phyloP scores from a whole-genome alignment of 2,888 invertebrate genomes.

The Amaurobius ferox region DNA sequence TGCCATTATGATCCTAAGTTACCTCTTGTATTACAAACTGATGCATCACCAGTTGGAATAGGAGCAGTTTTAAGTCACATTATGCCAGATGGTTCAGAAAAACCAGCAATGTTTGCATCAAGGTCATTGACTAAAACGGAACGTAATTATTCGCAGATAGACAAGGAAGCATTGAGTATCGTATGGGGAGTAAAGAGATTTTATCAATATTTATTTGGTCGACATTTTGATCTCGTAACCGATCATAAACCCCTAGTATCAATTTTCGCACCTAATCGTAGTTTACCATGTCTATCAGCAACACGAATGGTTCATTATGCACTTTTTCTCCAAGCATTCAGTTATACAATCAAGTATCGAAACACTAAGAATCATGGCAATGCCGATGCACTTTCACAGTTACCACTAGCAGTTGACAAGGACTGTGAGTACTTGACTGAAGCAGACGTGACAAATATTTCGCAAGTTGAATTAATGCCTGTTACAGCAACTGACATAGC shows the following conservation, averaged over 20 bases:
- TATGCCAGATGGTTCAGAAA: constrained; percentile 76
- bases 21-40: constrained; percentile 75
- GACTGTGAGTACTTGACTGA: constrained; percentile 47
- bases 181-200: constrained; percentile 76
- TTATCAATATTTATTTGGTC: too few relatives aligned
- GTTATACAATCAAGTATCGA: too few relatives aligned
- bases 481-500: constrained; percentile 45
- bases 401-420: constrained; percentile 46
- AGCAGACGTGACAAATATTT: constrained; percentile 50
- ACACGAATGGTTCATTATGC: too few relatives aligned
- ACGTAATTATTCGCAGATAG: constrained; percentile 76
- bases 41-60: constrained; percentile 76
- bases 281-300: too few relatives aligned
- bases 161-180: constrained; percentile 77
- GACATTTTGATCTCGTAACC: too few relatives aligned
- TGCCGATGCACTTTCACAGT: constrained; percentile 40
- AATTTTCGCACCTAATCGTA: too few relatives aligned
- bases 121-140: constrained; percentile 76
- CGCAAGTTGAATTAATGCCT: constrained; percentile 45
- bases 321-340: too few relatives aligned
- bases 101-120: constrained; percentile 78
- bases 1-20: constrained; percentile 74
- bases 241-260: too few relatives aligned
- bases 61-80: constrained; percentile 77
- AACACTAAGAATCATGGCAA: too few relatives aligned